Base-by-base conservation (phyloP, 2,113 vertebrate species). In the Nanorana parkeri region DNA sequence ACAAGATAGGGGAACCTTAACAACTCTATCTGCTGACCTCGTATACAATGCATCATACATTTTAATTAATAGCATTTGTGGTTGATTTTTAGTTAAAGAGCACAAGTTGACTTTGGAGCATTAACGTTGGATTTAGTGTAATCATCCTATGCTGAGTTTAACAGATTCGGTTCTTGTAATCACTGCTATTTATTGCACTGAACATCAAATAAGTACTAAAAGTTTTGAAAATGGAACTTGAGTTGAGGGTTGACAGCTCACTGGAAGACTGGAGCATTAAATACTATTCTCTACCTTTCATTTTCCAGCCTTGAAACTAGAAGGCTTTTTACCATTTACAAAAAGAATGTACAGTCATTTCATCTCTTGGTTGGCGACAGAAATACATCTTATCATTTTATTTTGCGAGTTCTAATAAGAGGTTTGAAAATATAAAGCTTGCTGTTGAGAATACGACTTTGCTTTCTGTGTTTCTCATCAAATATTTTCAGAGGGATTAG, bases 1-100 rank as follows among this genome's bases (percentile, higher is more conserved):
- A 69, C 78, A 80, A 61, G 66, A 80, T 80, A 80, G 78, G 47
- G 55, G 78, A 69, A 68, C 78, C 67, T 61, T 80, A 80, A 68
- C 78, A 80, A 71, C 78, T 80, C 32, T 80, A 21, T 80, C 66
- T 80, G 55, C 55, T 71, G 67, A 80, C 78, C 78, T 80, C 28
- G n/a, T 69, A 36, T 80, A 80, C 58, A 80, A 36, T 80, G 71
- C 58, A 80, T 80, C 67, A 69, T 69, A 41, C 32, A 60, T 80
- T 80, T 67, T 80, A 69, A 69, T 67, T 80, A 69, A 69, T 80
- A 61, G 21, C 55, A 71, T 61, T 69, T 51, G 17, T 28, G 55
- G 28, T 55, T 60, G 28, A 24, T 79, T 68, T n/a, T 67, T 54
- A n/a, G 1, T 17, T 24, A 36, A 51, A 69, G n/a, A 79, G 20